phyloP scores from a whole-genome alignment of 2,888 invertebrate genomes.

The Ophioninae sp. region DNA sequence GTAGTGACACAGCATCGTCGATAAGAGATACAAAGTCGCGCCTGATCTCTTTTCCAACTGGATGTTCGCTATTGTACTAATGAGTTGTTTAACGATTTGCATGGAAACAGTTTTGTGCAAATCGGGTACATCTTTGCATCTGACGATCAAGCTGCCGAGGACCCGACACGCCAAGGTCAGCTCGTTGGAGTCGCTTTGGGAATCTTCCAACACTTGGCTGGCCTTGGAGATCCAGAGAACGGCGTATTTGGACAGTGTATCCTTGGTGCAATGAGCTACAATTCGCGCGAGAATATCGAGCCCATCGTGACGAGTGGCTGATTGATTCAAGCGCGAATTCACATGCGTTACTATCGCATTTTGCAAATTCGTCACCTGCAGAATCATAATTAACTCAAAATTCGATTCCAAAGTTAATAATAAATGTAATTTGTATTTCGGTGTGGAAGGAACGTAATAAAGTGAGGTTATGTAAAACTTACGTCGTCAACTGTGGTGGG shows the following conservation, averaged over 20 bases:
- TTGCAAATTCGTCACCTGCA: slow-evolving; percentile 68
- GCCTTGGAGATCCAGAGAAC: slow-evolving; percentile 74
- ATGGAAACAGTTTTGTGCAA: slow-evolving; percentile 76
- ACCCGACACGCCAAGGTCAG: slow-evolving; percentile 70
- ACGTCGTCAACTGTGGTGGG: slow-evolving; percentile 70
- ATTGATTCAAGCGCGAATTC: slow-evolving; percentile 73
- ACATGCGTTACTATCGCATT: slow-evolving; percentile 68
- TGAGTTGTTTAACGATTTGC: slow-evolving; percentile 74
- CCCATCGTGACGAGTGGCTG: slow-evolving; percentile 68
- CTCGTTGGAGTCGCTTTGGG: slow-evolving; percentile 65
- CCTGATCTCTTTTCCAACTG: slow-evolving; percentile 61
- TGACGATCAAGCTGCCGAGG: slow-evolving; percentile 67
- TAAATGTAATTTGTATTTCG: neutral
- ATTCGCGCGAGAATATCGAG: slow-evolving; percentile 68
- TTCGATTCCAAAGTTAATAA: neutral
- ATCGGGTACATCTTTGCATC: slow-evolving; percentile 73
- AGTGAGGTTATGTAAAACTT: slow-evolving; percentile 37
- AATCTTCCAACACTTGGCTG: slow-evolving; percentile 70
- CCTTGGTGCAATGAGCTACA: slow-evolving; percentile 65
- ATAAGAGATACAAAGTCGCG: slow-evolving; percentile 71
- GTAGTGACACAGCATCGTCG: slow-evolving; percentile 74
- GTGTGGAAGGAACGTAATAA: neutral
- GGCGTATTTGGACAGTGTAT: slow-evolving; percentile 69
- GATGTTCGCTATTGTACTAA: slow-evolving; percentile 68
- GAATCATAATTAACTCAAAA: neutral